Evolutionary conservation across 2,888 invertebrate genomes (phyloP), one percentile per base, ranked within the genome.

Genomic region (Orthosia cruda): DNA sequence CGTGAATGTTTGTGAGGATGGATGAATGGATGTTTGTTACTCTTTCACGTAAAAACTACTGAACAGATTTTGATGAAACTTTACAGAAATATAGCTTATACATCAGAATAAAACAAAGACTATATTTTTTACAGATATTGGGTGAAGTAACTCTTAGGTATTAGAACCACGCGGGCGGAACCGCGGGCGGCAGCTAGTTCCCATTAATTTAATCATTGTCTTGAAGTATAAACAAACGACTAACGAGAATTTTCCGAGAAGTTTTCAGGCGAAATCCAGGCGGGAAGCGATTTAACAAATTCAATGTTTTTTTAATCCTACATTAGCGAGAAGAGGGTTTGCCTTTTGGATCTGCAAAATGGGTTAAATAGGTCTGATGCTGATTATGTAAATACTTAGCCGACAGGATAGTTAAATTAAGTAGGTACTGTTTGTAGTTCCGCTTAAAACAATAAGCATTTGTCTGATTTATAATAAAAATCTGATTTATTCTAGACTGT

Each of bases 281-380:
- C 18, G 45, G 54, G 18, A 62, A 64, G 50, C 54, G 78, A 80
- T 68, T 73, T 50, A 77, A 69, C 62, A 76, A 62, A 63, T 77
- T 77, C 63, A 49, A 50, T 79, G 26, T 65, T 47, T 64, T 67
- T 61, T 59, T 52, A 47, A 49, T 55, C 20, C 4, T 32, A 69
- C 64, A 61, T 65, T 57, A 65, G 61, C 52, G 47, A 12, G 15
- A 12, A 64, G 45, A 65, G 52, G 45, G 20, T 65, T 79, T 64
- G 64, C 11, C 49, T 18, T 64, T 32, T 55, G 45, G 23, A 20
- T 69, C 40, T 65, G 80, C 26, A 65, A 23, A 71, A 13, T 32
- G 74, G 13, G 49, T 80, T 65, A 74, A 57, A 61, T 79, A 65
- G 74, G 79, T 74, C 80, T 68, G 47, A 49, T 55, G 58, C 5